A percentile compares a stretch with the other conserved stretches of the same genome.
These are phyloP conservation scores for Holothuria scabra DNA, from an alignment of 53 echinoderm and acorn worm genomes.

Conservation along the genomic window DNA sequence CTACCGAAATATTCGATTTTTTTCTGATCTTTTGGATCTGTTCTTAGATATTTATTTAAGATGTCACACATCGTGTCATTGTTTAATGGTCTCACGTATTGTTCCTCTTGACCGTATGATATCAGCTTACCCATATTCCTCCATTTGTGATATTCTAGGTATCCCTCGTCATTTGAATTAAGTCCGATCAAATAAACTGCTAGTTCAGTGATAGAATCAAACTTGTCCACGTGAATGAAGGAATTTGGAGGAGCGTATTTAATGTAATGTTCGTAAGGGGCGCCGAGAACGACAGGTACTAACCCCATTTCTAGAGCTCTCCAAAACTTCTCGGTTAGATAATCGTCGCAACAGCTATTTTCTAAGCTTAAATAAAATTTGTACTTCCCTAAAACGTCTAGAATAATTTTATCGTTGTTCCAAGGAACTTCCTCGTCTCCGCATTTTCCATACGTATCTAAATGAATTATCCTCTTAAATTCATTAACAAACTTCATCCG, in stretches of 20 bases:
- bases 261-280: constrained; percentile 20
- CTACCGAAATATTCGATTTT: constrained; percentile 19
- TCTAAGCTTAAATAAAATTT: constrained; percentile 44
- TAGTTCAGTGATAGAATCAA: constrained; percentile 14
- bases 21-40: constrained; percentile 9
- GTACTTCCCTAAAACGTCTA: constrained; percentile 15
- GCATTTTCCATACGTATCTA: constrained; percentile 32
- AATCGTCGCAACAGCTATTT: constrained; percentile 46
- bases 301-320: constrained; percentile 31
- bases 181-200: constrained; percentile 9
- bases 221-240: constrained; percentile 44
- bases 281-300: constrained; percentile 37
- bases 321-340: constrained; percentile 47
- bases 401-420: constrained; percentile 14
- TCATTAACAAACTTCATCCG: constrained; percentile 28
- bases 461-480: background rate
- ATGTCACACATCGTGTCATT: constrained; percentile 40
- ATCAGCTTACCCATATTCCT: constrained; percentile 28
- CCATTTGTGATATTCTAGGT: constrained; percentile 33
- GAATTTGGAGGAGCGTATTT: constrained; percentile 37
- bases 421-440: background rate
- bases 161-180: constrained; percentile 6
- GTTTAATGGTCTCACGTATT: constrained; percentile 34
- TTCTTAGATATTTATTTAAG: constrained; percentile 15
- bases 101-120: constrained; percentile 33